These are phyloP conservation scores for Melanotaenia parkinsoni DNA, from an alignment of 2,797 vertebrate genomes.

Conservation along the genomic window DNA sequence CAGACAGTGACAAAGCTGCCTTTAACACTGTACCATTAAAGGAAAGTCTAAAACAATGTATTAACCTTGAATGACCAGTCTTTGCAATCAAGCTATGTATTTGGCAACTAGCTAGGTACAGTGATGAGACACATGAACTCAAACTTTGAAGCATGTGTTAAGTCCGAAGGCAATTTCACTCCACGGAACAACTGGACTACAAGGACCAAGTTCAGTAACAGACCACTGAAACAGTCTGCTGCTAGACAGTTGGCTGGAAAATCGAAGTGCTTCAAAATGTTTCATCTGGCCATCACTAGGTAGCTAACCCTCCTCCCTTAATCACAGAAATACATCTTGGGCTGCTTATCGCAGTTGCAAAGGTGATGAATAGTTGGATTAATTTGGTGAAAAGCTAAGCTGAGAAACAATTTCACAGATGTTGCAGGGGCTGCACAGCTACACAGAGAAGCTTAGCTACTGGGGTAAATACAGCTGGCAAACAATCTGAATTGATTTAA, in stretches of 20 bases:
- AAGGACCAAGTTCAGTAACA: not conserved
- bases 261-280: not conserved
- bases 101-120: too few relatives aligned
- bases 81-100: too few relatives aligned
- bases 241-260: too few relatives aligned
- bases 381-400: not conserved
- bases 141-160: not conserved
- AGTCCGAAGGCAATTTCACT: not conserved
- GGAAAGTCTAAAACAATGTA: not conserved
- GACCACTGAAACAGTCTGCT: not conserved
- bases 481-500: not conserved
- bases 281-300: too few relatives aligned
- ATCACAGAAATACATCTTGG: not conserved
- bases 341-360: not conserved
- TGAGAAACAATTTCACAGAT: not conserved
- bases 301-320: too few relatives aligned
- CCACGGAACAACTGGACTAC: not conserved
- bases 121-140: not conserved
- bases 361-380: not conserved
- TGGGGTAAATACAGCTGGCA: not conserved
- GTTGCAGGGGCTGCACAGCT: not conserved
- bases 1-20: not conserved
- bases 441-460: not conserved
- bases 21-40: not conserved
- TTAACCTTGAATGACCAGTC: too few relatives aligned